A percentile compares a stretch with the other conserved stretches of the same genome.
Conservation (phyloP, 2,797 vertebrate species). For the Epinephelus awoara region DNA sequence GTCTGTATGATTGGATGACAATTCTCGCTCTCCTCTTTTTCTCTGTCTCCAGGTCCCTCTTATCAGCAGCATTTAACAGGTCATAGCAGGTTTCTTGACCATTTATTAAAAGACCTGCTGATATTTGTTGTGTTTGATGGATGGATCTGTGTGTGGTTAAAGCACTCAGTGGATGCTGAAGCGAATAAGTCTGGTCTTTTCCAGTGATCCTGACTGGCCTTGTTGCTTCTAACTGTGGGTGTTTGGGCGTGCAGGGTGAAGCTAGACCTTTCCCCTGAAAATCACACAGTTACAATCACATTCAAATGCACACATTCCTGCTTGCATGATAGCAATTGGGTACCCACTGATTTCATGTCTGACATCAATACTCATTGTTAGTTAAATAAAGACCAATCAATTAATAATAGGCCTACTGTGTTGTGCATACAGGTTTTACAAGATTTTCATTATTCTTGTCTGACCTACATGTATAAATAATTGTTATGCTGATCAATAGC, state of each 20-base stretch:
- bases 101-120: conserved; percentile 66
- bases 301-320: not conserved
- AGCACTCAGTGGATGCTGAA: conserved; percentile 44
- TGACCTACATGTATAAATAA: conserved; percentile 1
- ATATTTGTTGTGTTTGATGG: conserved; percentile 65
- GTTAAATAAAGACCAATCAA: not conserved
- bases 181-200: conserved; percentile 43
- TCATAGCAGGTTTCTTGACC: conserved; percentile 40
- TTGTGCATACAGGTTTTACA: not conserved
- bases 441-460: conserved; percentile 7
- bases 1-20: not conserved
- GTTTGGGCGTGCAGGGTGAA: conserved; percentile 14
- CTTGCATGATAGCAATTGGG: not conserved
- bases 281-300: conserved; percentile 43
- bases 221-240: conserved; percentile 51
- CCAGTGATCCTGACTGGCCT: conserved; percentile 44
- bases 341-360: not conserved
- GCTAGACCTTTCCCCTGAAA: conserved; percentile 43
- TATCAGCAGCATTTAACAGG: conserved; percentile 38
- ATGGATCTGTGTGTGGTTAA: conserved; percentile 57
- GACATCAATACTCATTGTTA: not conserved
- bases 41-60: conserved; percentile 7
- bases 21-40: not conserved
- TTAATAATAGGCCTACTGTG: not conserved
- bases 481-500: conserved; percentile 7